phyloP scores from a whole-genome alignment of 2,797 vertebrate genomes.

The Chelmon rostratus region DNA sequence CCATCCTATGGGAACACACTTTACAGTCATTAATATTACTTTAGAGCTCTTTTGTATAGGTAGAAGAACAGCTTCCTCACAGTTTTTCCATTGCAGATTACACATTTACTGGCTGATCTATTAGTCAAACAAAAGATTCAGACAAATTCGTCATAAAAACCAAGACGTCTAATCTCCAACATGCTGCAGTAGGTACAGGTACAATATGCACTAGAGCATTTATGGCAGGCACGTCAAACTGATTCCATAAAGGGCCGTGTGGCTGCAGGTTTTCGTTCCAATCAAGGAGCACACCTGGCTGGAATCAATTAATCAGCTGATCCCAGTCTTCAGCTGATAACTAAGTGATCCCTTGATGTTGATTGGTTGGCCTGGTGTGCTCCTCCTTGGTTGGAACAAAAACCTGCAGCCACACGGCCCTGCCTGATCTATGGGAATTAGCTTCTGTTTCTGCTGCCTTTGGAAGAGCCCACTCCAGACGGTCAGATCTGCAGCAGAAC shows the following conservation, averaged over 20 bases:
- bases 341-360: no score
- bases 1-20: background rate
- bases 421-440: background rate
- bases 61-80: background rate
- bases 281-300: no score
- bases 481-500: background rate
- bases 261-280: no score
- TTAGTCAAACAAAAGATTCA: conserved; percentile 1
- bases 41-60: background rate
- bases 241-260: no score
- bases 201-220: background rate
- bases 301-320: no score
- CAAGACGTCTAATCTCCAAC: background rate
- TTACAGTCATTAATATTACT: background rate
- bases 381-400: no score
- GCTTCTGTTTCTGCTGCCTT: background rate
- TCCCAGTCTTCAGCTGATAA: no score
- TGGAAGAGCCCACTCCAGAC: background rate
- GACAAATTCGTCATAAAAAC: background rate
- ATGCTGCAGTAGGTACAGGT: background rate
- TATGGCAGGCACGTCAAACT: no score
- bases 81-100: background rate
- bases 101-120: background rate
- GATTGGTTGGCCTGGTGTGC: no score
- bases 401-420: no score